Conservation (phyloP, 2,888 invertebrate species). For the Trichogramma evanescens region DNA sequence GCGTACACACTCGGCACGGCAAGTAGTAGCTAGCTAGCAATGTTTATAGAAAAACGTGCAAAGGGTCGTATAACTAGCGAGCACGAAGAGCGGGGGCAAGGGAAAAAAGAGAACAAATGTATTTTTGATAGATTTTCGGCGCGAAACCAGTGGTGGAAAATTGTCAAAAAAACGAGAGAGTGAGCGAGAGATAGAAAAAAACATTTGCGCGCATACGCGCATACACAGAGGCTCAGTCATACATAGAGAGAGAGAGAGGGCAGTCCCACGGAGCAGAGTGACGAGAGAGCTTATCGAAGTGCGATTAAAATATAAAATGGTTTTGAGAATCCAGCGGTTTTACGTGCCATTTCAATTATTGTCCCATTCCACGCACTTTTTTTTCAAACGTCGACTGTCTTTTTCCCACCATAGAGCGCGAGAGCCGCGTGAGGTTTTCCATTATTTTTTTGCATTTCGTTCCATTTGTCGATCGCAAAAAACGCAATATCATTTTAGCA, state of each 20-base stretch:
- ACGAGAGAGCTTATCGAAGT: constrained; percentile 32
- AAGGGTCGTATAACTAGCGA: constrained; percentile 10
- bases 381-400: constrained; percentile 24
- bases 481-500: constrained; percentile 41
- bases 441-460: constrained; percentile 28
- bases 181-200: background rate
- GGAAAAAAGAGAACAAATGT: constrained; percentile 12
- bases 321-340: constrained; percentile 42
- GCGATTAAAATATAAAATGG: constrained; percentile 44
- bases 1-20: too few relatives aligned
- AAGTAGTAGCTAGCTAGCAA: background rate
- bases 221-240: too few relatives aligned
- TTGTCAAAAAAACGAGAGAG: constrained; percentile 14
- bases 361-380: constrained; percentile 37
- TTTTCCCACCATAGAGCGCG: too few relatives aligned
- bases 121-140: constrained; percentile 23
- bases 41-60: constrained; percentile 18
- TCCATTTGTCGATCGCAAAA: constrained; percentile 36
- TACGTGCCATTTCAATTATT: constrained; percentile 43
- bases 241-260: constrained; percentile 5
- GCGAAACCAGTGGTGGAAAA: constrained; percentile 18
- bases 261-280: constrained; percentile 24
- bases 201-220: too few relatives aligned
- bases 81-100: background rate
- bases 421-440: constrained; percentile 30